Evolutionary conservation across 2,113 vertebrate species (phyloP).

Genomic region (Neotoma lepida): DNA sequence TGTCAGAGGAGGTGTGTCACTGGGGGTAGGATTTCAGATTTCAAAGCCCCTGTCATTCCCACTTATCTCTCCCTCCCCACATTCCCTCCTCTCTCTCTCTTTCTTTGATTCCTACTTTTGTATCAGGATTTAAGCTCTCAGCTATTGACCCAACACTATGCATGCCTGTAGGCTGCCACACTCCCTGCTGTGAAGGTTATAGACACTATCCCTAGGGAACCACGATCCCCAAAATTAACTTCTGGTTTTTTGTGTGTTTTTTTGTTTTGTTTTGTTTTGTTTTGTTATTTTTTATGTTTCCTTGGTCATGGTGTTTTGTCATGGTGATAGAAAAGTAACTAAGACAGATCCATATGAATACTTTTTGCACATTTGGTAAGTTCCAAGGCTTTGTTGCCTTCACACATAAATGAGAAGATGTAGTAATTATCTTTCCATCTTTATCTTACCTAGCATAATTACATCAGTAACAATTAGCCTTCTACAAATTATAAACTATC

Average conservation of each 20-base stretch:
- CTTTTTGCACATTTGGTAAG: background rate
- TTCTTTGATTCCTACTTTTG: background rate
- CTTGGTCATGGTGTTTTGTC: background rate
- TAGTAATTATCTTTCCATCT: background rate
- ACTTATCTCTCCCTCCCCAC: background rate
- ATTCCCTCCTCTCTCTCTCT: too few species aligned
- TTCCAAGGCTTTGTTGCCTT: background rate
- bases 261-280: too few species aligned
- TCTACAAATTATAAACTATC: background rate
- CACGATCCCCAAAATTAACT: background rate
- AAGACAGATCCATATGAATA: background rate
- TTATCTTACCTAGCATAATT: background rate
- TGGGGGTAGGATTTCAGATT: background rate
- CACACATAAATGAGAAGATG: background rate
- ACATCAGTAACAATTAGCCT: background rate
- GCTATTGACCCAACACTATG: background rate
- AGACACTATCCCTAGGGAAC: background rate
- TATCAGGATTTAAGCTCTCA: background rate
- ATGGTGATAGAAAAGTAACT: background rate
- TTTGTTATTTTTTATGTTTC: background rate
- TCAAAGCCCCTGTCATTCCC: background rate
- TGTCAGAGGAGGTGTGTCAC: background rate
- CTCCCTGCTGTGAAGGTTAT: fast-evolving
- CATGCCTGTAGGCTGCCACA: background rate
- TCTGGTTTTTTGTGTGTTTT: too few species aligned